Percentiles rank a stretch among this genome's conserved stretches.
Evolutionary conservation across 2,113 vertebrate genomes (phyloP).

Genomic region (Gavia stellata): DNA sequence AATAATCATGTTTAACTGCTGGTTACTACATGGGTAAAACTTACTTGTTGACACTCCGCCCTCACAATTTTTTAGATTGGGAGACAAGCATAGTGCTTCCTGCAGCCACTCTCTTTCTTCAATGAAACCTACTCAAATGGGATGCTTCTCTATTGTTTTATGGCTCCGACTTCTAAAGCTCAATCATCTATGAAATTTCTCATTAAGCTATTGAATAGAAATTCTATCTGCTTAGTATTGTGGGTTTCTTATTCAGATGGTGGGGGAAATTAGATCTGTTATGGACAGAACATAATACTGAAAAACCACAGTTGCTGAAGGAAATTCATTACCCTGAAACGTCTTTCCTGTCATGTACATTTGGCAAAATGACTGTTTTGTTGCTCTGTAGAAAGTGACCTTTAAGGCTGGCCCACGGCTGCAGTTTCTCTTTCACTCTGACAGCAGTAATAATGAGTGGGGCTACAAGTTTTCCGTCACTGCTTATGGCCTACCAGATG

Average conservation of each 20-base stretch:
- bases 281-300: not conserved
- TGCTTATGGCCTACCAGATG: slow-evolving; percentile 88
- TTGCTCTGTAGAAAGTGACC: slow-evolving; percentile 88
- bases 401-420: slow-evolving; percentile 94
- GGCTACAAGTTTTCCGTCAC: slow-evolving; percentile 95
- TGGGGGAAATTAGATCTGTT: slow-evolving; percentile 1
- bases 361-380: slow-evolving; percentile 61
- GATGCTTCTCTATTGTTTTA: not conserved
- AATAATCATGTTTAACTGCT: not conserved
- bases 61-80: not conserved
- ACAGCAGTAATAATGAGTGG: slow-evolving; percentile 98
- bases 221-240: not conserved
- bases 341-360: slow-evolving; percentile 20
- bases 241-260: not conserved
- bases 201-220: not conserved
- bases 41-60: not conserved
- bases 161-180: not conserved
- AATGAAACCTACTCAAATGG: not conserved
- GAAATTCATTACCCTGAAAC: slow-evolving; percentile 48
- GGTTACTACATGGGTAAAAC: not conserved
- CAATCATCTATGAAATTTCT: not conserved
- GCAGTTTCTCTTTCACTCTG: slow-evolving; percentile 98
- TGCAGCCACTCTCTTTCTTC: not conserved
- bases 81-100: not conserved
- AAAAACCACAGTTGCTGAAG: slow-evolving; percentile 41